Conservation (phyloP, 1,140 invertebrate species). For the Caerostris darwini region DNA sequence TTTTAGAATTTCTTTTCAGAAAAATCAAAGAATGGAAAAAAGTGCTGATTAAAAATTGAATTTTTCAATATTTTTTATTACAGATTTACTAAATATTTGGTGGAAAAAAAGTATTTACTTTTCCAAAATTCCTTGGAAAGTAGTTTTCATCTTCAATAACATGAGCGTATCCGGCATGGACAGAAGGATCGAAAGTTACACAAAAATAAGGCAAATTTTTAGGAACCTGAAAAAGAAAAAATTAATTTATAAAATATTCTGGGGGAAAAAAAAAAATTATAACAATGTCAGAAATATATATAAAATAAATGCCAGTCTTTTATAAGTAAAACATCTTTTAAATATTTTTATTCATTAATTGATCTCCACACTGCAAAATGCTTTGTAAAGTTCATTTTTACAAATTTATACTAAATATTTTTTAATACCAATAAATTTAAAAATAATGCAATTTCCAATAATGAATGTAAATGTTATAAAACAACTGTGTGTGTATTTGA, state of each 20-base stretch:
- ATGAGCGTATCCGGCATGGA: constrained; percentile 94
- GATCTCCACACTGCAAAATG: too few relatives aligned
- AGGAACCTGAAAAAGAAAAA: constrained; percentile 85
- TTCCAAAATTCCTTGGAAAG: constrained; percentile 95
- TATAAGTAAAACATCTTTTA: too few relatives aligned
- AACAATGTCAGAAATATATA: too few relatives aligned
- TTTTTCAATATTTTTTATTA: not conserved
- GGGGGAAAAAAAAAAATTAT: not conserved
- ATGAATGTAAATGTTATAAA: too few relatives aligned
- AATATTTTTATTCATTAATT: too few relatives aligned
- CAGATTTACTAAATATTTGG: too few relatives aligned
- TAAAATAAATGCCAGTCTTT: too few relatives aligned
- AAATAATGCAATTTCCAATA: too few relatives aligned
- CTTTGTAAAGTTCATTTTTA: too few relatives aligned
- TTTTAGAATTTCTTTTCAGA: not conserved
- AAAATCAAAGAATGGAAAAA: not conserved
- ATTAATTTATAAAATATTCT: not conserved
- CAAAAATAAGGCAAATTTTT: constrained; percentile 97
- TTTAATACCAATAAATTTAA: too few relatives aligned
- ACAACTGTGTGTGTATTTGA: too few relatives aligned
- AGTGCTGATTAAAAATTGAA: not conserved
- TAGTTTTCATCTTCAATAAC: constrained; percentile 95
- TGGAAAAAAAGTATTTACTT: constrained; percentile 84
- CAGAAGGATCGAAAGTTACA: constrained; percentile 90
- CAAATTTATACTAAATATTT: too few relatives aligned